Evolutionary conservation across 2,888 invertebrate species (phyloP).

Genomic region (Drosophila anomelani): DNA sequence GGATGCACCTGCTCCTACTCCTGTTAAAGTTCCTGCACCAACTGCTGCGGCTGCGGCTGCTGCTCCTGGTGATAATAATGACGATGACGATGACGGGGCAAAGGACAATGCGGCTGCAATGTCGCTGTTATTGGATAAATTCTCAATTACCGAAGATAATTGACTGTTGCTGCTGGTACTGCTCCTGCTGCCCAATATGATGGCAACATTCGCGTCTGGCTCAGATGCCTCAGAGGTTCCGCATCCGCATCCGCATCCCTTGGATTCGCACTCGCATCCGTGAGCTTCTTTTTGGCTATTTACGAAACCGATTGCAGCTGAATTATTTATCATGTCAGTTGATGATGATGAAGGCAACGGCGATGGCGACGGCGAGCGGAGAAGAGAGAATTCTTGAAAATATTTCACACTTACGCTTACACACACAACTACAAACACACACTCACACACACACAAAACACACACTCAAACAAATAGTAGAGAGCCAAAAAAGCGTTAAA

Average conservation of each 20-base stretch:
- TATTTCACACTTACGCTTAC: slow-evolving; percentile 68
- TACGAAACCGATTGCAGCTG: slow-evolving; percentile 76
- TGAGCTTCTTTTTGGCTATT: slow-evolving; percentile 66
- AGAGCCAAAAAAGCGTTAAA: slow-evolving; percentile 53
- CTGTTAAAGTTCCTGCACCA: slow-evolving; percentile 33
- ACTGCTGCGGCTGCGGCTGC: slow-evolving; percentile 35
- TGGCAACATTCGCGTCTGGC: slow-evolving; percentile 37
- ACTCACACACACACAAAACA: slow-evolving; percentile 39
- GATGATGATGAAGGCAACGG: slow-evolving; percentile 30
- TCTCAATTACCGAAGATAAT: slow-evolving; percentile 84
- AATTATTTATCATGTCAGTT: slow-evolving; percentile 80
- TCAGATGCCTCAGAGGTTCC: slow-evolving; percentile 41
- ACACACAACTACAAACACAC: slow-evolving; percentile 53
- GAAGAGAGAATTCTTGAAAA: slow-evolving; percentile 77
- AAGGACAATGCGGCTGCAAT: slow-evolving; percentile 71
- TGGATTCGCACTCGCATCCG: slow-evolving; percentile 35
- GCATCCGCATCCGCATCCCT: slow-evolving; percentile 23
- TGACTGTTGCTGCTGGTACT: slow-evolving; percentile 72
- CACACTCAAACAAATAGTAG: slow-evolving; percentile 37
- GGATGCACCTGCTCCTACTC: slow-evolving; percentile 31
- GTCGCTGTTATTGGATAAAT: slow-evolving; percentile 82
- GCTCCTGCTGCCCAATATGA: slow-evolving; percentile 14
- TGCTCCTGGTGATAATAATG: slow-evolving; percentile 31
- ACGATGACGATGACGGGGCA: slow-evolving; percentile 64
- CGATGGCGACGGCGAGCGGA: slow-evolving; percentile 44